These are phyloP conservation scores for Atlantisia rogersi DNA, from an alignment of 2,113 vertebrate genomes.

Conservation along the genomic window DNA sequence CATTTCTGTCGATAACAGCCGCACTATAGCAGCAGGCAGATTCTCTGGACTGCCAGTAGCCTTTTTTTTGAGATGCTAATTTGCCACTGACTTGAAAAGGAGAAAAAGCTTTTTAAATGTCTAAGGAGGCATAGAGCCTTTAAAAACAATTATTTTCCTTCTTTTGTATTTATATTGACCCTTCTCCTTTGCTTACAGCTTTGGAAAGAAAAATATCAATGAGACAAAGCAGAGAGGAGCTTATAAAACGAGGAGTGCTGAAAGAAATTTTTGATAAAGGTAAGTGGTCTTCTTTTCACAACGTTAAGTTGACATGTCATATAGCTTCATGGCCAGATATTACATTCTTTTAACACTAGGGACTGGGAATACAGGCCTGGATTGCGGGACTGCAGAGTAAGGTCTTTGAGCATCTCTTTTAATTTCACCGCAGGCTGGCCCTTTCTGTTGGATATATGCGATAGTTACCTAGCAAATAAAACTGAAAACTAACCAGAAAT, in stretches of 20 bases:
- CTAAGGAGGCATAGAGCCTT: not conserved
- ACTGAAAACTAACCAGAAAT: not conserved
- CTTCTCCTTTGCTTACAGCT: slow-evolving; percentile 78
- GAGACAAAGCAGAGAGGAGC: slow-evolving; percentile 96
- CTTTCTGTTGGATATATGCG: not conserved
- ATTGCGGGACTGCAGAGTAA: not conserved
- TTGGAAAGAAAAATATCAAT: slow-evolving; percentile 98
- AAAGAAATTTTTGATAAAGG: slow-evolving; percentile 99
- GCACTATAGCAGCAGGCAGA: not conserved
- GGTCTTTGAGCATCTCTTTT: not conserved
- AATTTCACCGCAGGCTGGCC: not conserved
- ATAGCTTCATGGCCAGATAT: not conserved
- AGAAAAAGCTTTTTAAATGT: not conserved
- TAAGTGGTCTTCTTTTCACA: slow-evolving; percentile 70
- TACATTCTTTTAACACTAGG: not conserved
- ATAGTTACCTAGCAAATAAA: not conserved
- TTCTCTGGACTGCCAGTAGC: not conserved
- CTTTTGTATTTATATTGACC: slow-evolving; percentile 1
- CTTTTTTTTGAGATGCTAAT: not conserved
- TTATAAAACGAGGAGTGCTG: slow-evolving; percentile 95
- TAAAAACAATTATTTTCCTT: not conserved
- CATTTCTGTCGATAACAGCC: not conserved
- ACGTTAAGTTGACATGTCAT: not conserved
- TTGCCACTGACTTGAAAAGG: not conserved
- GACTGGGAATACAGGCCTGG: not conserved